Conservation (phyloP, 2,888 invertebrate species). For the Griposia aprilina region DNA sequence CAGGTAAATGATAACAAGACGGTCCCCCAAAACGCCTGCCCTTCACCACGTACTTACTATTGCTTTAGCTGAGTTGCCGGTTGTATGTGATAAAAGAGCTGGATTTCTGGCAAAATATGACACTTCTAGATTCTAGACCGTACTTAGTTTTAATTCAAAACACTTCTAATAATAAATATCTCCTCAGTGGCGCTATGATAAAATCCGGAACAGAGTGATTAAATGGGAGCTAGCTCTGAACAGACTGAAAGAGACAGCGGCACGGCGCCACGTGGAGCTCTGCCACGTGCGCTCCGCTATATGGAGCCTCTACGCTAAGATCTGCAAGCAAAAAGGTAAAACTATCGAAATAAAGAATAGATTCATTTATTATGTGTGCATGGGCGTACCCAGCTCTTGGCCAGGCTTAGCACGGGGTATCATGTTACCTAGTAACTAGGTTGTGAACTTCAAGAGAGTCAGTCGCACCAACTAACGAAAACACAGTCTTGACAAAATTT, state of each 20-base stretch:
- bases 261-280: slow-evolving; percentile 89
- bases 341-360: background rate
- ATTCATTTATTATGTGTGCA: background rate
- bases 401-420: background rate
- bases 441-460: background rate
- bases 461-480: too few relatives aligned
- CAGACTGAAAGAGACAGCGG: slow-evolving; percentile 90
- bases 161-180: background rate
- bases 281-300: slow-evolving; percentile 90
- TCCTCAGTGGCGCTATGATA: slow-evolving; percentile 90
- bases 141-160: background rate
- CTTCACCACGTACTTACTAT: too few relatives aligned
- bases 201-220: slow-evolving; percentile 90
- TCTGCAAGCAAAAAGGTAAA: slow-evolving; percentile 90
- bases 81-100: background rate
- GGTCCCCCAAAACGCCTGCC: background rate
- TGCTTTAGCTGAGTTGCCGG: background rate
- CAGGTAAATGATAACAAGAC: too few relatives aligned
- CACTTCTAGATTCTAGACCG: background rate
- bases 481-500: too few relatives aligned
- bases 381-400: background rate
- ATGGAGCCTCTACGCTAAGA: slow-evolving; percentile 92
- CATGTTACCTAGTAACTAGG: background rate
- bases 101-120: background rate
- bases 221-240: slow-evolving; percentile 92